Evolutionary conservation across 2,888 invertebrate genomes (phyloP).

Genomic region (Prenolepis imparis): DNA sequence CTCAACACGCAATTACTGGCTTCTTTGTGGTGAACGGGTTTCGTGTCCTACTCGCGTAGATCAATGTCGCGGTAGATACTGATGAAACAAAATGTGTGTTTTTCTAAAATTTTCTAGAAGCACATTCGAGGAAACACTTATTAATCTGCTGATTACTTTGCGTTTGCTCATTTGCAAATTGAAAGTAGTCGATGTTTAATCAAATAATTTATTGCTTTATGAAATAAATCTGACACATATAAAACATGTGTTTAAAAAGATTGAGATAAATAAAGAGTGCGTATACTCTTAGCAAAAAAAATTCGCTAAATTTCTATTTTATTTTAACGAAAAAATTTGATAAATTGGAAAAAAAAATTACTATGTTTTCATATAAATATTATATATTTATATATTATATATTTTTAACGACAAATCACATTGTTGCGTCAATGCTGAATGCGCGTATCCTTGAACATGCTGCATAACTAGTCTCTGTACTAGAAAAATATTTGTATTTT

Average conservation of each 20-base stretch:
- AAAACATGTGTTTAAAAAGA: background rate
- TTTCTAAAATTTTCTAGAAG: background rate
- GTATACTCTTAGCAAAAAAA: background rate
- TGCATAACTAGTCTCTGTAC: background rate
- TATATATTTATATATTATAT: background rate
- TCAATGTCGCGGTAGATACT: slow-evolving; percentile 1
- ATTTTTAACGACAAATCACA: background rate
- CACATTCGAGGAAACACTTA: background rate
- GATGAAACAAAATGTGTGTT: slow-evolving; percentile 7
- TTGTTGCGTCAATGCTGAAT: slow-evolving; percentile 24
- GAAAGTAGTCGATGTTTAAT: slow-evolving; percentile 7
- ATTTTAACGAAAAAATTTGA: background rate
- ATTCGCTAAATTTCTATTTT: background rate
- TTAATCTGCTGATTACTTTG: background rate
- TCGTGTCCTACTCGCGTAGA: slow-evolving; percentile 33
- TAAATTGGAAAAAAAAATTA: background rate
- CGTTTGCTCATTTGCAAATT: slow-evolving; percentile 21
- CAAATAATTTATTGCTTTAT: background rate
- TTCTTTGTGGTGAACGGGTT: slow-evolving; percentile 23
- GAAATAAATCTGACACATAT: background rate
- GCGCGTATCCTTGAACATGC: slow-evolving; percentile 26
- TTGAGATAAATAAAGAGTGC: background rate
- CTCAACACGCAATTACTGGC: slow-evolving; percentile 26
- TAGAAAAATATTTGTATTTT: slow-evolving; percentile 7
- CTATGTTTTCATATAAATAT: background rate